phyloP scores from a whole-genome alignment of 2,888 invertebrate species.

The Galeopsomyia nigrocyanea region DNA sequence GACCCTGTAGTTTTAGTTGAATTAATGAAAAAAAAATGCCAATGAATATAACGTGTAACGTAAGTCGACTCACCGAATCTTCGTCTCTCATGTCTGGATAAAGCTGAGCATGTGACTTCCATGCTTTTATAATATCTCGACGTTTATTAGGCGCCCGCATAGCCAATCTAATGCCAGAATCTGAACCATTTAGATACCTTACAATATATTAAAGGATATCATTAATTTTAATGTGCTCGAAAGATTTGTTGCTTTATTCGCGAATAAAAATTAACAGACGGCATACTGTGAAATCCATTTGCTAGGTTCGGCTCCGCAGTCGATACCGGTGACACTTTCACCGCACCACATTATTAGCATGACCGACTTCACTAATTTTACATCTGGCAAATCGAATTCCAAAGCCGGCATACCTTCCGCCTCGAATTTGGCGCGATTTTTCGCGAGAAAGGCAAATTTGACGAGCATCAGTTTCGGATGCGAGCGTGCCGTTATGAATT shows the following conservation, averaged over 20 bases:
- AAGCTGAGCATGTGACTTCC: slow-evolving; percentile 54
- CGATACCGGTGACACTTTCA: slow-evolving; percentile 69
- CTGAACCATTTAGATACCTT: slow-evolving; percentile 59
- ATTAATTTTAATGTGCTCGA: no score
- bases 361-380: slow-evolving; percentile 44
- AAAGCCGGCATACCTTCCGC: slow-evolving; percentile 69
- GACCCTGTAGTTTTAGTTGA: slow-evolving; percentile 63
- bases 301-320: slow-evolving; percentile 76
- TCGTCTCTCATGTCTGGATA: slow-evolving; percentile 58
- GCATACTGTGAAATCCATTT: slow-evolving; percentile 73
- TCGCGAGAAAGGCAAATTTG: slow-evolving; percentile 66
- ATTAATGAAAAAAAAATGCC: background rate
- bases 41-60: background rate
- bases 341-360: slow-evolving; percentile 64
- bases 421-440: slow-evolving; percentile 67
- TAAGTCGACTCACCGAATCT: slow-evolving; percentile 55
- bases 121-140: slow-evolving; percentile 41
- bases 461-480: slow-evolving; percentile 70
- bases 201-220: slow-evolving; percentile 11
- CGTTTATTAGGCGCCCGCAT: background rate
- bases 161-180: slow-evolving; percentile 59
- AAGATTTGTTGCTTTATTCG: no score
- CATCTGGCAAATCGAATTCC: slow-evolving; percentile 65
- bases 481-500: slow-evolving; percentile 68
- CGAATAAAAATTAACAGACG: no score